Evolutionary conservation across 2,888 invertebrate species (phyloP).

Genomic region (Andrena flavipes): DNA sequence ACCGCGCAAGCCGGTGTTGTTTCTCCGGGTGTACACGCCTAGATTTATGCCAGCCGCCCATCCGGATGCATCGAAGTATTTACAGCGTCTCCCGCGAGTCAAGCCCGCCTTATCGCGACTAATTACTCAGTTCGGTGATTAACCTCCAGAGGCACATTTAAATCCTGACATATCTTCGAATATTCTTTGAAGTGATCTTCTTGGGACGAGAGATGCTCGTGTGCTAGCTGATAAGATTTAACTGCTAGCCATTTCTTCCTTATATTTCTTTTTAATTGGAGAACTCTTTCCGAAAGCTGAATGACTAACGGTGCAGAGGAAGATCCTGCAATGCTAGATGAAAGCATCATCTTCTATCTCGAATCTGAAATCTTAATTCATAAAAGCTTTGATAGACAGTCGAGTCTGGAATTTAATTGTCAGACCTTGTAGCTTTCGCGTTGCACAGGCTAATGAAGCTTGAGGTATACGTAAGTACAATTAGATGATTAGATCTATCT

Average conservation of each 20-base stretch:
- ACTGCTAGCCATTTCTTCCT: too few species aligned
- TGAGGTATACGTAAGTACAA: neutral
- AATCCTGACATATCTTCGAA: neutral
- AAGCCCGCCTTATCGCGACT: slow-evolving; percentile 32
- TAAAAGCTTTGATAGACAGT: neutral
- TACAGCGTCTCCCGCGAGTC: slow-evolving; percentile 13
- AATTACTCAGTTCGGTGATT: slow-evolving; percentile 36
- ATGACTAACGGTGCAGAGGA: too few species aligned
- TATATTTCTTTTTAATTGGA: too few species aligned
- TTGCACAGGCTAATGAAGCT: slow-evolving; percentile 14
- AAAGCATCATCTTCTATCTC: too few species aligned
- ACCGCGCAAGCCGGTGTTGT: slow-evolving; percentile 44
- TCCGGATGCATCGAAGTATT: neutral
- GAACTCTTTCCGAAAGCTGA: too few species aligned
- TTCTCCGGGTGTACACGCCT: slow-evolving; percentile 33
- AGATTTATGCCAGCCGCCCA: slow-evolving; percentile 40
- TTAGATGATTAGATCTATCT: slow-evolving; percentile 1
- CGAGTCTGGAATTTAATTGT: neutral
- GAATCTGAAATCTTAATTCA: too few species aligned
- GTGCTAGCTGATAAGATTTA: neutral
- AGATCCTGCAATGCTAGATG: too few species aligned
- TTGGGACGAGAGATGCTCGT: neutral
- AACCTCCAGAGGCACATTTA: neutral
- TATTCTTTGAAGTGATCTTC: neutral
- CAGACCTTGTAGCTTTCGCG: neutral